Evolutionary conservation across 2,113 vertebrate species (phyloP).

Genomic region (Malurus alboscapulatus): DNA sequence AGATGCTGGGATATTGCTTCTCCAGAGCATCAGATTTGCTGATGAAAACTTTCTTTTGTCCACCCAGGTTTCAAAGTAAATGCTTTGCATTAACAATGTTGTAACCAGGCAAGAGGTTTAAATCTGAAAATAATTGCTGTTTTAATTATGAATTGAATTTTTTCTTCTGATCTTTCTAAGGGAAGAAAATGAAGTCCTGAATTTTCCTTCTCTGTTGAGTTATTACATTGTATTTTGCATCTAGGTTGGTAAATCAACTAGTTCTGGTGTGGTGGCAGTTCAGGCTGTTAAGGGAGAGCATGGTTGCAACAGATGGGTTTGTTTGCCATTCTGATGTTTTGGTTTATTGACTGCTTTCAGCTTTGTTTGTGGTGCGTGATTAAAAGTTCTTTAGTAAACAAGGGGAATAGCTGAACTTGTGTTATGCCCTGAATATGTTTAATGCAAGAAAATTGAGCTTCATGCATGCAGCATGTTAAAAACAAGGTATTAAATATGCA

Average conservation of each 20-base stretch:
- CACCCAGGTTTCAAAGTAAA: neutral
- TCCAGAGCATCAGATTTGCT: neutral
- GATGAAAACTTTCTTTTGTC: constrained; percentile 19
- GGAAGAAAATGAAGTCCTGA: neutral
- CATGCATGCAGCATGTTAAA: neutral
- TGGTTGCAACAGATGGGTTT: constrained; percentile 9
- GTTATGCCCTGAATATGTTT: neutral
- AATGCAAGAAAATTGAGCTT: constrained; percentile 23
- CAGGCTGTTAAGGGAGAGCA: constrained; percentile 8
- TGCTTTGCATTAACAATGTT: neutral
- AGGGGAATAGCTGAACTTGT: neutral
- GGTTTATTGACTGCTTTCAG: constrained; percentile 16
- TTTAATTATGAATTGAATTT: constrained; percentile 7
- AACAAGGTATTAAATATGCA: neutral
- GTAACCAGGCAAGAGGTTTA: neutral
- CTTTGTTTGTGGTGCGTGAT: neutral
- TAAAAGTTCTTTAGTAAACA: neutral
- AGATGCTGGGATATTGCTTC: neutral
- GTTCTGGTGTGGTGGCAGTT: constrained; percentile 26
- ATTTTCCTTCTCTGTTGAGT: constrained; percentile 32
- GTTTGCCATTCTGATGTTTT: neutral
- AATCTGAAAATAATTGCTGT: neutral
- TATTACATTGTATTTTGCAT: neutral
- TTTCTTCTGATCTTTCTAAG: neutral
- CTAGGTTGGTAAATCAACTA: constrained; percentile 17